A percentile compares a stretch with the other conserved stretches of the same genome.
phyloP scores from a whole-genome alignment of 1,140 invertebrate species.

The Nautilus pompilius region DNA sequence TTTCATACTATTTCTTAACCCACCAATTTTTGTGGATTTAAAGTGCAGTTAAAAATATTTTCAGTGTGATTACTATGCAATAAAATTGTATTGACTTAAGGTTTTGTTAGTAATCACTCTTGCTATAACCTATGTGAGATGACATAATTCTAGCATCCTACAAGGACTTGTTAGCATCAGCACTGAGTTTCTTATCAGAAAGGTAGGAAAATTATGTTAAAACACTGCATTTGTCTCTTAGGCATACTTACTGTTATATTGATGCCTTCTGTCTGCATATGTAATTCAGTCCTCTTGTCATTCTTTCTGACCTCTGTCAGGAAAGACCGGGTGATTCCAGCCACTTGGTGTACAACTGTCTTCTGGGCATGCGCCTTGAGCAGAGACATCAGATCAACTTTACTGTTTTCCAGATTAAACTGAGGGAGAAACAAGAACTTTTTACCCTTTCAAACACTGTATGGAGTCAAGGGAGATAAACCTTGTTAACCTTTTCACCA shows the following conservation, averaged over 20 bases:
- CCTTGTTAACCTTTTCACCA: not conserved
- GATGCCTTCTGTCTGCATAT: conserved; percentile 86
- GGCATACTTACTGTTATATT: conserved; percentile 73
- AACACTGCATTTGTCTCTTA: too few relatives aligned
- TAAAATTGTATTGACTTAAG: too few relatives aligned
- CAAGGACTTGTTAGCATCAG: too few relatives aligned
- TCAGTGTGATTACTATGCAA: too few relatives aligned
- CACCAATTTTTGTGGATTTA: too few relatives aligned
- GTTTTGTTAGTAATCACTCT: too few relatives aligned
- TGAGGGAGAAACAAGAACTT: conserved; percentile 34
- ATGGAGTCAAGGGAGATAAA: not conserved
- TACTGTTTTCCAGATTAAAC: conserved; percentile 59
- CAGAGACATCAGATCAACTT: conserved; percentile 74
- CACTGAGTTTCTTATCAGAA: too few relatives aligned
- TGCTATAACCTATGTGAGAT: too few relatives aligned
- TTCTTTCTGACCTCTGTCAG: conserved; percentile 52
- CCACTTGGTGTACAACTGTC: conserved; percentile 76
- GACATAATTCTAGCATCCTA: too few relatives aligned
- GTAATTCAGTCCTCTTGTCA: conserved; percentile 59
- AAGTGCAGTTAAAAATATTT: too few relatives aligned
- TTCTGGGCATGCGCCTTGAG: conserved; percentile 71
- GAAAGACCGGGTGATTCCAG: conserved; percentile 79
- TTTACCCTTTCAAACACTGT: not conserved
- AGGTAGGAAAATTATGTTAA: too few relatives aligned
- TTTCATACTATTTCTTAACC: too few relatives aligned